Evolutionary conservation across 2,797 vertebrate genomes (phyloP).

Genomic region (Euphonia xanthogaster): DNA sequence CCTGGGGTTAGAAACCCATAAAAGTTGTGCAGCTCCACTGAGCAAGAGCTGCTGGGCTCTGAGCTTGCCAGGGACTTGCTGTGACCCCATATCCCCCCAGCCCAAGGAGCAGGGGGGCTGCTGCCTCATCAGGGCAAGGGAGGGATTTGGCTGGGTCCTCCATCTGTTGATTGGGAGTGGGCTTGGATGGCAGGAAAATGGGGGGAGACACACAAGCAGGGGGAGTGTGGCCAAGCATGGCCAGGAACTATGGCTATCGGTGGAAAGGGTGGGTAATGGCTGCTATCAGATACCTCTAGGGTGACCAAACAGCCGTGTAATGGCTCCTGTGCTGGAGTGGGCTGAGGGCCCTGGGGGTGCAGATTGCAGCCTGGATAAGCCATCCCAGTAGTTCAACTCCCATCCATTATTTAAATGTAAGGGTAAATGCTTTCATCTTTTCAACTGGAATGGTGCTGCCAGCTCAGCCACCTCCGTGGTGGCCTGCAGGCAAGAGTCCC

Average conservation of each 20-base stretch:
- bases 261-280: conserved; percentile 15
- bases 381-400: neutral
- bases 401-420: conserved; percentile 58
- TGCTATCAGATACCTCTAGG: conserved; percentile 48
- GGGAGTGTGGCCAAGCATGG: conserved; percentile 66
- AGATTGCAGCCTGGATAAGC: conserved; percentile 63
- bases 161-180: neutral
- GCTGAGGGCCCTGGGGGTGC: neutral
- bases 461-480: neutral
- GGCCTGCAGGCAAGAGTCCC: neutral
- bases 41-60: conserved; percentile 4
- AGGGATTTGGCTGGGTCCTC: neutral
- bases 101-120: neutral
- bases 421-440: conserved; percentile 56
- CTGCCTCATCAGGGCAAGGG: neutral
- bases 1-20: conserved; percentile 56
- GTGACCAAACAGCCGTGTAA: conserved; percentile 62
- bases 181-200: neutral
- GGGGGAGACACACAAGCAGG: neutral
- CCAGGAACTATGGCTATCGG: conserved; percentile 71
- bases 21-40: conserved; percentile 52
- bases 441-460: neutral
- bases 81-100: neutral
- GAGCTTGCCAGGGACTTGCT: neutral
- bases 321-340: neutral